A percentile compares a stretch with the other conserved stretches of the same genome.
Evolutionary conservation across 2,797 vertebrate species (phyloP).

Genomic region (Alauda arvensis): DNA sequence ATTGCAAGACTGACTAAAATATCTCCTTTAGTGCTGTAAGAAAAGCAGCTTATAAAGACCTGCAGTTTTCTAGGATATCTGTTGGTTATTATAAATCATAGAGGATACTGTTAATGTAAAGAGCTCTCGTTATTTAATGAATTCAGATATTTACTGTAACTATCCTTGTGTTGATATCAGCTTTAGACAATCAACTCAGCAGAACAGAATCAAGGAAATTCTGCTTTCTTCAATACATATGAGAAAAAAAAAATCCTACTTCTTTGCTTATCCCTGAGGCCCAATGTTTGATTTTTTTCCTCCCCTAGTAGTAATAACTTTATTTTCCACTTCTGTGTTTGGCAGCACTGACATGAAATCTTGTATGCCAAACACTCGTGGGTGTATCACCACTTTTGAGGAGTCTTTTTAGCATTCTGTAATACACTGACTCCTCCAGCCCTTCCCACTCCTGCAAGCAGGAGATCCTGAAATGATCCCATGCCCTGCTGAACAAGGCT

Average conservation of each 20-base stretch:
- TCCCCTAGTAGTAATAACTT: background rate
- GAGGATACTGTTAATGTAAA: background rate
- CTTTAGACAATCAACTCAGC: conserved; percentile 69
- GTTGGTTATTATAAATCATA: background rate
- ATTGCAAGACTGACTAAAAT: conserved; percentile 56
- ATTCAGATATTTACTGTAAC: conserved; percentile 13
- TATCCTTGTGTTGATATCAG: conserved; percentile 36
- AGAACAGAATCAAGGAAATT: conserved; percentile 29
- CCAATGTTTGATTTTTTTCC: background rate
- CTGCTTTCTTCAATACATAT: conserved; percentile 43
- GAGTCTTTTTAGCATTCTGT: background rate
- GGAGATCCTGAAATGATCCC: background rate
- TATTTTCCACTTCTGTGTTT: conserved; percentile 3
- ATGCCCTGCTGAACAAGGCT: background rate
- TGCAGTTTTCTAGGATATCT: conserved; percentile 22
- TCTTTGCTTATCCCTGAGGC: conserved; percentile 15
- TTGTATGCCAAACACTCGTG: background rate
- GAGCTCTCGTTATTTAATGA: background rate
- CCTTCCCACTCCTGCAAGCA: conserved; percentile 11
- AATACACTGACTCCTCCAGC: background rate
- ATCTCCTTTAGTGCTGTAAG: conserved; percentile 49
- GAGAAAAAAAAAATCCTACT: background rate
- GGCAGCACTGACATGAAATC: background rate
- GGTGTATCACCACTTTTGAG: conserved; percentile 7
- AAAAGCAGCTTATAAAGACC: conserved; percentile 31